A percentile compares a stretch with the other conserved stretches of the same genome.
Evolutionary conservation across 1,140 invertebrate species (phyloP).

Genomic region (Ceratitis capitata): DNA sequence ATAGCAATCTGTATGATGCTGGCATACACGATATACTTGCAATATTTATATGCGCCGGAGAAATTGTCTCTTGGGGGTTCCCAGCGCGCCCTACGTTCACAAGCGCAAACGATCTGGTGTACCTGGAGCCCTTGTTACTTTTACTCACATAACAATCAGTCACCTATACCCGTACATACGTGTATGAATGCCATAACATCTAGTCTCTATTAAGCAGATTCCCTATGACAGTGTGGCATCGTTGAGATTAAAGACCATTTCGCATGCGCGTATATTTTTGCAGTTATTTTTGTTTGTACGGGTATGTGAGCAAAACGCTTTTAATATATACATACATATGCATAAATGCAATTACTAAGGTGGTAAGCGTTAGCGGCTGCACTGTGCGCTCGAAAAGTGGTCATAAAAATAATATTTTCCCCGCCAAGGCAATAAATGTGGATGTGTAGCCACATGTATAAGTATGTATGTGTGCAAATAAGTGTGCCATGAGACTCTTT

Average conservation of each 20-base stretch:
- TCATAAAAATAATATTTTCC: background rate
- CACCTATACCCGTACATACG: background rate
- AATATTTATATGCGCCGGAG: background rate
- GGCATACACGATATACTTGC: background rate
- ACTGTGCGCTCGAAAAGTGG: background rate
- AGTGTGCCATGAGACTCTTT: background rate
- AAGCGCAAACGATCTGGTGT: background rate
- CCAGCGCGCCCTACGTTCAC: background rate
- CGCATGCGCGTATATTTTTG: background rate
- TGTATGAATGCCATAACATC: background rate
- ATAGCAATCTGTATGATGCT: background rate
- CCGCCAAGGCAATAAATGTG: background rate
- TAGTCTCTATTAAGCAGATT: background rate
- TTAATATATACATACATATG: no score
- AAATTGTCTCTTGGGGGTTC: background rate
- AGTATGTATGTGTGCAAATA: background rate
- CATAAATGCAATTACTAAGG: background rate
- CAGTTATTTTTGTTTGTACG: background rate
- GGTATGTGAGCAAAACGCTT: background rate
- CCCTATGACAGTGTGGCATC: background rate
- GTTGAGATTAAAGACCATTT: constrained; percentile 38
- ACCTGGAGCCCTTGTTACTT: no score
- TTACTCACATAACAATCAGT: no score
- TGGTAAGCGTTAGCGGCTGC: background rate
- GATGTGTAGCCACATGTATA: background rate